Base-by-base conservation (phyloP, 2,113 vertebrate species). In the Malaclemys terrapin region DNA sequence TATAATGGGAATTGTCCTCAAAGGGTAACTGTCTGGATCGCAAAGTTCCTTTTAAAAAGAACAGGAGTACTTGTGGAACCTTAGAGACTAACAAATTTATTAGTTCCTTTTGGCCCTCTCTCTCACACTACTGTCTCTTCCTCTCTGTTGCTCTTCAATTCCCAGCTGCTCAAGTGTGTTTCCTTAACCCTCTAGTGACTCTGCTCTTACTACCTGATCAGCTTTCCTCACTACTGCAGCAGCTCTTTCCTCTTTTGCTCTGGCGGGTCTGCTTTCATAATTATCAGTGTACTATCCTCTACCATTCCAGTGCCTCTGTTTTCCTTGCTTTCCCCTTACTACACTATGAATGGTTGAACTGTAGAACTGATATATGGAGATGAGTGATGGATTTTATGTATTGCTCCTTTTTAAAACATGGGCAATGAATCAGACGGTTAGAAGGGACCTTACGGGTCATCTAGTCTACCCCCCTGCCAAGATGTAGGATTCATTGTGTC, bases 311-410 rank as follows among this genome's bases (percentile, higher is more conserved):
- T 62, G 57, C 6, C 57, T 62, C 29, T 62, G 57, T 12, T 62
- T 62, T 12, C 57, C 57, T 62, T 62, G 57, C 27, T 62, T 62
- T 62, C 24, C 57, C 57, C 24, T 31, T 62, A 31, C 57, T 62
- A 62, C 27, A 62, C 27, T 14, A 29, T 62, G 57, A 62, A 14
- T 13, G 57, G 29, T 62, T 6, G 27, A 62, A 62, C 29, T 62
- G 29, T 54, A 31, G 1, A 62, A 27, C 13, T 62, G 57, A 62
- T 62, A 62, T 62, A 29, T 14, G 29, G 57, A 62, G 24, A 62
- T 31, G 57, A 29, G 13, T 3, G 22, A 16, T 25, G 5, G 2
- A 8, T 80, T 24, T 94, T 87, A 35, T 0, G 0, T 29, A 50
- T 0, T 29, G 19, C 2, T 79, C 50, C 2, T 80, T 31, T 88